Evolutionary conservation across 2,113 vertebrate genomes (phyloP).

Genomic region (Stegastes partitus): DNA sequence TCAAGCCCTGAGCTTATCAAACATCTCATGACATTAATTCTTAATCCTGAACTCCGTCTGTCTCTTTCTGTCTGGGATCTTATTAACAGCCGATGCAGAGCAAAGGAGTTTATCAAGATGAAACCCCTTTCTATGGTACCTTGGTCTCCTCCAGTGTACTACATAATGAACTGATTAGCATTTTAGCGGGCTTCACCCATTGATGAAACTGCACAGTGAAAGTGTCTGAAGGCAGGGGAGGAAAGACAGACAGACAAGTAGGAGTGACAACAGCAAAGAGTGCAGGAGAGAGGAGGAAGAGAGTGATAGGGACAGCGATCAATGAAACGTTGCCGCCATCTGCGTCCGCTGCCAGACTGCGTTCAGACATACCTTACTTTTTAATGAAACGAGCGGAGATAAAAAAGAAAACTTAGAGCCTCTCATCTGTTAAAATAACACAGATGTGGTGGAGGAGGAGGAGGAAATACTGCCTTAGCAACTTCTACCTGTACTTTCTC

Average conservation of each 20-base stretch:
- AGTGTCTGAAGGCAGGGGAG: constrained; percentile 25
- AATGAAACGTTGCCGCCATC: constrained; percentile 50
- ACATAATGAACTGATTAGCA: constrained; percentile 81
- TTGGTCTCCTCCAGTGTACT: constrained; percentile 63
- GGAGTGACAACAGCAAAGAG: background rate
- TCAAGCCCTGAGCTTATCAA: constrained; percentile 35
- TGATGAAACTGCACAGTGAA: constrained; percentile 60
- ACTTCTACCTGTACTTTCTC: constrained; percentile 49
- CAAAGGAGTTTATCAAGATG: constrained; percentile 60
- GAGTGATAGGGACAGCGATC: constrained; percentile 11
- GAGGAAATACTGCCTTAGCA: constrained; percentile 6
- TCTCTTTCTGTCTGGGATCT: constrained; percentile 30
- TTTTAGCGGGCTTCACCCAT: constrained; percentile 66
- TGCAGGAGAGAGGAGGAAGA: background rate
- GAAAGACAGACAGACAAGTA: constrained; percentile 6
- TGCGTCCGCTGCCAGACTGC: constrained; percentile 47
- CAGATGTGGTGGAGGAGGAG: constrained; percentile 35
- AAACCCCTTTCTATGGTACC: constrained; percentile 37
- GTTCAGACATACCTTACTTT: constrained; percentile 48
- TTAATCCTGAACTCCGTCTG: constrained; percentile 5
- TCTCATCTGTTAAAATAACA: constrained; percentile 57
- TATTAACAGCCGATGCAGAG: constrained; percentile 41
- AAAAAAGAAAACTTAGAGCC: constrained; percentile 31
- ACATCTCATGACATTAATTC: constrained; percentile 49
- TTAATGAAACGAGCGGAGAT: constrained; percentile 57